Conservation (phyloP, 2,113 vertebrate genomes). For the Aphelocoma coerulescens region DNA sequence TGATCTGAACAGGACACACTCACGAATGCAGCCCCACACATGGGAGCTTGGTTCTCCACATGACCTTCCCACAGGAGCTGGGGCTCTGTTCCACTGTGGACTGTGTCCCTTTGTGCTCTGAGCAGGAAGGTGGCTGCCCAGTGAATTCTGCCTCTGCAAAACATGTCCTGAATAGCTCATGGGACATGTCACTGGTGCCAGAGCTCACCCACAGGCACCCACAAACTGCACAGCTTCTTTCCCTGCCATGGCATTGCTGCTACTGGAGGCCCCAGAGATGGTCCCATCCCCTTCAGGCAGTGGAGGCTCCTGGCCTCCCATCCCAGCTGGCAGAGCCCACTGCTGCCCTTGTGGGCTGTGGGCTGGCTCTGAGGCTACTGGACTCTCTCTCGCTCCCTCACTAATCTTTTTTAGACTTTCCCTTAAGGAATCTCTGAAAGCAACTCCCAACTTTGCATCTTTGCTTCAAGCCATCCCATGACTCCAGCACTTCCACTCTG, state of each 20-base stretch:
- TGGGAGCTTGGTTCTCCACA: not conserved
- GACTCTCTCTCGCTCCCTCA: not conserved
- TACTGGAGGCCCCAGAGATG: rapidly evolving
- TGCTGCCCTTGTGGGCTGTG: not conserved
- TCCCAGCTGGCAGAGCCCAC: not conserved
- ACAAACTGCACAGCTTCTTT: not conserved
- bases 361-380: not conserved
- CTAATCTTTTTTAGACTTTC: not conserved
- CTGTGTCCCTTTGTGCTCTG: rapidly evolving
- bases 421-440: not conserved
- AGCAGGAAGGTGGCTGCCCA: not conserved
- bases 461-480: not conserved
- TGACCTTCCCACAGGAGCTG: rapidly evolving
- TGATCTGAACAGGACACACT: not conserved
- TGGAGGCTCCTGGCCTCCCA: not conserved
- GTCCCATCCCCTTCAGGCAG: not conserved
- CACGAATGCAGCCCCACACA: not conserved
- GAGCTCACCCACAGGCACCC: not conserved
- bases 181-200: not conserved
- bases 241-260: not conserved
- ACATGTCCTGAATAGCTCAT: not conserved
- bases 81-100: not conserved
- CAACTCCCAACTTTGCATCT: constrained; percentile 22
- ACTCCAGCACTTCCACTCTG: constrained; percentile 9
- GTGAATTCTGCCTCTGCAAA: not conserved